Evolutionary conservation across 2,113 vertebrate genomes (phyloP), one percentile per base, ranked within the genome.

Genomic region (Tylochromis polylepis): DNA sequence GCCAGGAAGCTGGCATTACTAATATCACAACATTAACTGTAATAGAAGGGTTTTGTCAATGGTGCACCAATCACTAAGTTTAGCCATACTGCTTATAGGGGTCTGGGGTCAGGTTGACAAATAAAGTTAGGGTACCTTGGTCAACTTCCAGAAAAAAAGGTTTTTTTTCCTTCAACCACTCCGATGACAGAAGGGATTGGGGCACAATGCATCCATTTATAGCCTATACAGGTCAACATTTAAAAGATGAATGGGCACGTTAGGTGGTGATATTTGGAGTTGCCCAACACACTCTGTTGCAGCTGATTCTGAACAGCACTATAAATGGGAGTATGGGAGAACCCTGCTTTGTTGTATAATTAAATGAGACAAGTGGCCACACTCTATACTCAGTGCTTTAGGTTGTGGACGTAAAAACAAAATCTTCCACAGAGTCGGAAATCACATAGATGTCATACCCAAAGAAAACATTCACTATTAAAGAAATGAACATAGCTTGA

Each of bases 321-420:
- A 49, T 16, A 72, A 43, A 24, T 22, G 24, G n/a, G 5, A 72
- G 38, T 70, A 8, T 2, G 34, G 12, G 36, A 70, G 38, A 70
- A 27, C 12, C 38, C 12, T 5, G n/a, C 16, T 0, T 43, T 0
- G 38, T 43, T n/a, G n/a, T 43, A 24, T 43, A 5, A 5, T 70
- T 4, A 1, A 43, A 22, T 70, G 22, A 67, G 41, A 43, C n/a
- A 5, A 24, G 8, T 16, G 46, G 15, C 46, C 46, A 49, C 46
- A 18, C 46, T 49, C 6, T 5, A 46, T 46, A 18, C 49, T 51
- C 6, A 18, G 16, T 8, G 15, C 49, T 51, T 51, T 51, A 18
- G 16, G 49, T 46, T 27, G 22, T 72, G 22, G 38, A 46, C 22
- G 3, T 15, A 3, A 41, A 22, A 67, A 22, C 20, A 24, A 38